phyloP scores from a whole-genome alignment of 2,888 invertebrate species.

The Selenia dentaria region DNA sequence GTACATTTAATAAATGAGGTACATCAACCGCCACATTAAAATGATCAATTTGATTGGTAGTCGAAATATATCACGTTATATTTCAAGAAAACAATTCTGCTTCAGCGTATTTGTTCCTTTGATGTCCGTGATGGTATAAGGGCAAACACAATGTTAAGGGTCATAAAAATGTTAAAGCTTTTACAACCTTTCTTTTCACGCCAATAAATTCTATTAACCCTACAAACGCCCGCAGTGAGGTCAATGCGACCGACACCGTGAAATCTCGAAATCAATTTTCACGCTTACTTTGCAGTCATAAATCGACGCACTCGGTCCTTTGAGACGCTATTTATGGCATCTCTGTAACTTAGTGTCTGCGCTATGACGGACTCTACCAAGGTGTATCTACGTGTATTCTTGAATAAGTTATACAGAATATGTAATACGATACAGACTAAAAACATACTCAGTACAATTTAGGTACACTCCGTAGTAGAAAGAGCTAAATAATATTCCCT shows the following conservation, averaged over 20 bases:
- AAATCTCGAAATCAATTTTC: slow-evolving; percentile 48
- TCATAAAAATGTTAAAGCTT: slow-evolving; percentile 21
- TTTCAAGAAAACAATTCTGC: background rate
- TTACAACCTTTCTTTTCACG: slow-evolving; percentile 37
- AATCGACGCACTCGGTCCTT: slow-evolving; percentile 48
- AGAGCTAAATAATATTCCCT: too few relatives aligned
- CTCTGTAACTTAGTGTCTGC: slow-evolving; percentile 32
- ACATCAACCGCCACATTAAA: too few relatives aligned
- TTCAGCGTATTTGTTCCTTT: slow-evolving; percentile 2
- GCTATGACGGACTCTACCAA: background rate
- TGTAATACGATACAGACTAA: too few relatives aligned
- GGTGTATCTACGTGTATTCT: background rate
- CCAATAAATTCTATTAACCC: slow-evolving; percentile 34
- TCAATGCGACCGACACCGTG: slow-evolving; percentile 38
- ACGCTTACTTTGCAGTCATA: slow-evolving; percentile 42
- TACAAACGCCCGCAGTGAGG: slow-evolving; percentile 27
- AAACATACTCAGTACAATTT: too few relatives aligned
- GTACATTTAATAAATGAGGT: too few relatives aligned
- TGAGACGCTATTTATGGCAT: slow-evolving; percentile 51
- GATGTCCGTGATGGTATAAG: background rate
- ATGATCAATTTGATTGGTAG: too few relatives aligned
- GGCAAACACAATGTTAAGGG: slow-evolving; percentile 19
- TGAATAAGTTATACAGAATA: too few relatives aligned
- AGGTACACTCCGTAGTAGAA: too few relatives aligned
- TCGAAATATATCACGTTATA: too few relatives aligned